phyloP scores from a whole-genome alignment of 2,797 vertebrate species.

The Squalus acanthias region DNA sequence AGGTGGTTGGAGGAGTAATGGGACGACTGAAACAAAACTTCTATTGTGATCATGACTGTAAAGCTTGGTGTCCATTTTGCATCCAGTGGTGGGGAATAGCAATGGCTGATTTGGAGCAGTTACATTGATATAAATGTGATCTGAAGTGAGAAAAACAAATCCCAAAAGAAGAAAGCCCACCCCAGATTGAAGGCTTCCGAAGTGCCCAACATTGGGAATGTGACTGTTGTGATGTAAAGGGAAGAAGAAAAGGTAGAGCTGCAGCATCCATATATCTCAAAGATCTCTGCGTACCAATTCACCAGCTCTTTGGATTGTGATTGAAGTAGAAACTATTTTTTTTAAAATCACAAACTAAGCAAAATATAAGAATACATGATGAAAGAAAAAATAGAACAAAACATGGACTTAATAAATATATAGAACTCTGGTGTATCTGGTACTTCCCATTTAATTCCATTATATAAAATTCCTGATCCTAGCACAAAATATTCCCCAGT shows the following conservation, averaged over 20 bases:
- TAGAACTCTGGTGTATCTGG: neutral
- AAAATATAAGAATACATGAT: neutral
- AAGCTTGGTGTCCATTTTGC: neutral
- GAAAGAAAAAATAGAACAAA: neutral
- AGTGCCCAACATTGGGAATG: neutral
- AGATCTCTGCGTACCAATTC: neutral
- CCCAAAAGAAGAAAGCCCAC: neutral
- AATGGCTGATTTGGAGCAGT: neutral
- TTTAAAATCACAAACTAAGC: neutral
- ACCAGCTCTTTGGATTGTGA: neutral
- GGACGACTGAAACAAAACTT: neutral
- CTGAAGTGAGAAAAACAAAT: neutral
- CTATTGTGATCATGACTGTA: neutral
- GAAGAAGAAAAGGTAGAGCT: neutral
- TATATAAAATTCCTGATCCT: neutral
- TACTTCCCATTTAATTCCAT: neutral
- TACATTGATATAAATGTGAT: neutral
- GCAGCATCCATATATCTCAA: neutral
- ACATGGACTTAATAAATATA: neutral
- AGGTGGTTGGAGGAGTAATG: neutral
- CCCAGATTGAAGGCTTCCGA: neutral
- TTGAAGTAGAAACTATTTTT: neutral
- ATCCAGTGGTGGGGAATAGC: neutral
- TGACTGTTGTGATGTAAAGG: neutral
- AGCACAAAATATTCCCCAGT: conserved; percentile 11